Base-by-base conservation (phyloP, 1,140 invertebrate species). In the Triops longicaudatus region DNA sequence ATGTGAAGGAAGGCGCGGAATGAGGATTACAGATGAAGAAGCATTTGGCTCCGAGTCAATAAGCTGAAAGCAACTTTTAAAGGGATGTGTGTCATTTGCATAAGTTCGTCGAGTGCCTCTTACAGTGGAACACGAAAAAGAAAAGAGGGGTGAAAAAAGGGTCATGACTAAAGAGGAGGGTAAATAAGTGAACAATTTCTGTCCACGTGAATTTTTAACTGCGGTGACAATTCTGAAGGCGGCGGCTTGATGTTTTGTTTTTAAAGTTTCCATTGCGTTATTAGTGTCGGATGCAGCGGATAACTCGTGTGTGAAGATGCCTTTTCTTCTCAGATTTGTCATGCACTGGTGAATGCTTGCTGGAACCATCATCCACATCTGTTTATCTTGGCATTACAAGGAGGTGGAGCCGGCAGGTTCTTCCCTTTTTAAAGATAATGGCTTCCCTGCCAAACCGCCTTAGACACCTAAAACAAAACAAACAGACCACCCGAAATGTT, bases 1-100 rank as follows among this genome's bases (percentile, higher is more conserved):
- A 63, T 63, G 50, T 14, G 50, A 63, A 63, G 22, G 50, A 0
- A 63, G 50, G 50, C 50, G 14, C 50, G 50, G 50, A 22, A 63
- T 63, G 50, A 63, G 50, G 50, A 63, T 63, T 63, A 63, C 50
- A 63, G 50, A 63, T 63, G 50, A 63, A 63, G 50, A 63, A 63
- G 50, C 50, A 63, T 63, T 63, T 63, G 50, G 50, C 50, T 63
- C 50, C 50, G n/a, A 63, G 50, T 63, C 50, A 63, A 63, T 63
- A 63, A 63, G 50, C 50, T 63, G 50, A 63, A 63, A 63, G 50
- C 50, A 63, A 63, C 50, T 63, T n/a, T 63, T 63, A 37, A 37
- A 37, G 31, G 50, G 50, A 22, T 17, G 6, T 63, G 50, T 63
- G 50, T 63, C 50, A 63, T 63, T 63, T 63, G 50, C 50, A 63